phyloP scores from a whole-genome alignment of 1,140 invertebrate genomes.

The Atta cephalotes region DNA sequence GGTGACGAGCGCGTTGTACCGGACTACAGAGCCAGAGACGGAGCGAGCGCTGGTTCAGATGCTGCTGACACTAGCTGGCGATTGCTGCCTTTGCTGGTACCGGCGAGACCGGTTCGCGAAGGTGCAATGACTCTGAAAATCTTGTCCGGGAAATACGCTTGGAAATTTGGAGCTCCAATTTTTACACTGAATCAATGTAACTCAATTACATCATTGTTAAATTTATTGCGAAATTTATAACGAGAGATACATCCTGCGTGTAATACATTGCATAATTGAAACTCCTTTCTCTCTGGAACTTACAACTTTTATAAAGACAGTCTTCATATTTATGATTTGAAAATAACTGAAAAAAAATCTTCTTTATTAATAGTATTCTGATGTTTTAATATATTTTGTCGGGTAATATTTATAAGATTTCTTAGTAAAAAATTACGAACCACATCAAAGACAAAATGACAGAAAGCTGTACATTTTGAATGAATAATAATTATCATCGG shows the following conservation, averaged over 20 bases:
- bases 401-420: not conserved
- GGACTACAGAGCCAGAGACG: constrained; percentile 53
- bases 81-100: not conserved
- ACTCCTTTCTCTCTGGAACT: not conserved
- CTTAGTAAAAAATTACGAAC: not conserved
- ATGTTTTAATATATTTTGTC: not conserved
- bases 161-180: not conserved
- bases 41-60: constrained; percentile 29
- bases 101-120: not conserved
- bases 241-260: not conserved
- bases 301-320: not conserved
- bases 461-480: not conserved
- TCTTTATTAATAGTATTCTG: not conserved
- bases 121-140: not conserved
- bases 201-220: constrained; percentile 23
- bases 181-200: constrained; percentile 1
- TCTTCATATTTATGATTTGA: too few species aligned
- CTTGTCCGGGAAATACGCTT: not conserved
- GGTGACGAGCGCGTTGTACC: constrained; percentile 68
- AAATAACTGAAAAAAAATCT: not conserved
- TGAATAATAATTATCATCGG: not conserved
- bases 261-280: not conserved
- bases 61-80: constrained; percentile 13
- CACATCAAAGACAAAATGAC: not conserved
- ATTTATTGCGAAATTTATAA: not conserved